These are phyloP conservation scores for Phalacrocorax pelagicus DNA, from an alignment of 2,113 vertebrate genomes.

Conservation along the genomic window DNA sequence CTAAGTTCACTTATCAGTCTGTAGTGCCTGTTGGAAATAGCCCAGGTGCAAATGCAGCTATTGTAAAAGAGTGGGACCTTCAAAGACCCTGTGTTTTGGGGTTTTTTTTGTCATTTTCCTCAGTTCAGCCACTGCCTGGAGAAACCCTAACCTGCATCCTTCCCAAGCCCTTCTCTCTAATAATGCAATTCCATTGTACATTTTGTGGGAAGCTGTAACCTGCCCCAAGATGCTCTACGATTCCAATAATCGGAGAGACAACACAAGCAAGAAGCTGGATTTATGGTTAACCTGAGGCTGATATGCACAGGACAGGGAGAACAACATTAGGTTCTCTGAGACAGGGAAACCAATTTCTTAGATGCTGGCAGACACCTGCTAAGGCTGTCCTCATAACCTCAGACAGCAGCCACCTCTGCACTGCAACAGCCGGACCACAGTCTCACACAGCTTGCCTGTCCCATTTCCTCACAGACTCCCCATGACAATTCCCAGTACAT, in stretches of 20 bases:
- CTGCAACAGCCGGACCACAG: background rate
- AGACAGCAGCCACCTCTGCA: background rate
- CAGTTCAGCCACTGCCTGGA: background rate
- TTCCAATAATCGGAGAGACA: background rate
- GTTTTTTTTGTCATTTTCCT: background rate
- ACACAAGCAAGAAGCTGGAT: background rate
- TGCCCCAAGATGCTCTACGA: background rate
- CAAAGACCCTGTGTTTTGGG: background rate
- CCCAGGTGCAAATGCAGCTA: background rate
- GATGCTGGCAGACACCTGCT: background rate
- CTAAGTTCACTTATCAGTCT: background rate
- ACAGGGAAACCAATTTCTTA: background rate
- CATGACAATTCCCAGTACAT: background rate
- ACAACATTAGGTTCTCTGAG: background rate
- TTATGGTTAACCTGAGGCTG: background rate
- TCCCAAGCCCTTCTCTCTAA: background rate
- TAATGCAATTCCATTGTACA: background rate
- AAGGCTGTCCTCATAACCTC: background rate
- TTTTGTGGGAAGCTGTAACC: background rate
- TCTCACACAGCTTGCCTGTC: rapidly evolving
- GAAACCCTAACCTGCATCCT: background rate
- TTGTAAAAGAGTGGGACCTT: background rate
- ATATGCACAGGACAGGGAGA: background rate
- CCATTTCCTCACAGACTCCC: background rate
- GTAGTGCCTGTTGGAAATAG: background rate